Evolutionary conservation across 2,113 vertebrate species (phyloP).

Genomic region (Onychorhynchus coronatus): DNA sequence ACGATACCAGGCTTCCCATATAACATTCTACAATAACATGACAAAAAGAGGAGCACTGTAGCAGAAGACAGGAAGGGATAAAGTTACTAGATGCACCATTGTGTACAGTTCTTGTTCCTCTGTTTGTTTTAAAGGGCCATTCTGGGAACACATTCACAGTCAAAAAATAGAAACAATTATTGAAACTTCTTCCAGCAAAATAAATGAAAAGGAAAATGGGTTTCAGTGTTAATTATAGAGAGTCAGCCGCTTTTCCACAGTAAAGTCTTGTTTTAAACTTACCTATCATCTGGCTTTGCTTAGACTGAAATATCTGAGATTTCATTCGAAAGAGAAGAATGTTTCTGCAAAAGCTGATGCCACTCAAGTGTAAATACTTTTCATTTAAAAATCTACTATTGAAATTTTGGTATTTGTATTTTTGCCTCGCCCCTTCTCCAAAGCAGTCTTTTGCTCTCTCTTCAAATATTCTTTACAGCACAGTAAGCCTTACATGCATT

Average conservation of each 20-base stretch:
- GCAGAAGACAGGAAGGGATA: neutral
- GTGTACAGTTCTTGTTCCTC: neutral
- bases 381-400: neutral
- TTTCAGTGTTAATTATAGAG: neutral
- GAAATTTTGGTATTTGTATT: neutral
- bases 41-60: neutral
- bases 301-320: neutral
- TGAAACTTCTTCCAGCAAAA: neutral
- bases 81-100: neutral
- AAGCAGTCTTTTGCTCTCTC: neutral
- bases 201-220: neutral
- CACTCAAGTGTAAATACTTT: neutral
- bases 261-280: neutral
- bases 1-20: neutral
- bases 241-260: neutral
- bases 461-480: neutral
- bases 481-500: neutral
- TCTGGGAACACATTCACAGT: neutral
- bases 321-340: neutral
- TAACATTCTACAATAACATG: neutral
- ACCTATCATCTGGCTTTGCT: neutral
- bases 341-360: neutral
- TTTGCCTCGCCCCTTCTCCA: neutral
- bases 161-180: neutral
- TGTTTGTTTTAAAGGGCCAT: neutral